phyloP scores from a whole-genome alignment of 2,888 invertebrate species.

The Leucania comma region DNA sequence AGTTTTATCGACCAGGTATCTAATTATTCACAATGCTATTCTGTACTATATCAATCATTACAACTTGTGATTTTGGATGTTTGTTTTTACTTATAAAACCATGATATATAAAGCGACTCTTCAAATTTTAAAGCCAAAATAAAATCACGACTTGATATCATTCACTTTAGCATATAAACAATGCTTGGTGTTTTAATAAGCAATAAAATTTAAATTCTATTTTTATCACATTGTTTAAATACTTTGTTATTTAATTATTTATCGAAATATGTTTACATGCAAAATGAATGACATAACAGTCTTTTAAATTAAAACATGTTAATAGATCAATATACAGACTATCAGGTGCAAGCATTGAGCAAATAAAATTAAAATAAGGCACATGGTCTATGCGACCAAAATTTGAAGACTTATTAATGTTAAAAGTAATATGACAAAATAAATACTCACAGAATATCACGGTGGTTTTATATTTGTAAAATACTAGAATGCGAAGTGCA shows the following conservation, averaged over 20 bases:
- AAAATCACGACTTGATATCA: constrained; percentile 53
- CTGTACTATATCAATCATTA: constrained; percentile 73
- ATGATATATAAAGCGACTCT: constrained; percentile 58
- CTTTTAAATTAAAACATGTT: constrained; percentile 65
- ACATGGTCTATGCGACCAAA: constrained; percentile 82
- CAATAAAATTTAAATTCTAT: constrained; percentile 56
- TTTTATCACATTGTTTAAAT: constrained; percentile 63
- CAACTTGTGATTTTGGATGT: constrained; percentile 63
- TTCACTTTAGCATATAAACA: constrained; percentile 61
- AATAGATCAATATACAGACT: constrained; percentile 78
- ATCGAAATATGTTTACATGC: constrained; percentile 57
- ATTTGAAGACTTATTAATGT: constrained; percentile 68
- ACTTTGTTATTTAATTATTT: constrained; percentile 52
- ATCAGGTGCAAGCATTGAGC: constrained; percentile 85
- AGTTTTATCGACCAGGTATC: constrained; percentile 80
- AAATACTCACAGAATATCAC: constrained; percentile 72
- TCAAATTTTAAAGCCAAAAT: constrained; percentile 62
- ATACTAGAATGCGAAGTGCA: constrained; percentile 64
- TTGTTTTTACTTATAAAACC: constrained; percentile 59
- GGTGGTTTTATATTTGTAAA: constrained; percentile 73
- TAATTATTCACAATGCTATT: constrained; percentile 75
- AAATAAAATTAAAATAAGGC: constrained; percentile 87
- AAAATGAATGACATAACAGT: constrained; percentile 61
- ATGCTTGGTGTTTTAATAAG: constrained; percentile 51
- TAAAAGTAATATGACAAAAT: constrained; percentile 61